Evolutionary conservation across 2,797 vertebrate species (phyloP), one percentile per base, ranked within the genome.

Genomic region (Enteromius radiatus): DNA sequence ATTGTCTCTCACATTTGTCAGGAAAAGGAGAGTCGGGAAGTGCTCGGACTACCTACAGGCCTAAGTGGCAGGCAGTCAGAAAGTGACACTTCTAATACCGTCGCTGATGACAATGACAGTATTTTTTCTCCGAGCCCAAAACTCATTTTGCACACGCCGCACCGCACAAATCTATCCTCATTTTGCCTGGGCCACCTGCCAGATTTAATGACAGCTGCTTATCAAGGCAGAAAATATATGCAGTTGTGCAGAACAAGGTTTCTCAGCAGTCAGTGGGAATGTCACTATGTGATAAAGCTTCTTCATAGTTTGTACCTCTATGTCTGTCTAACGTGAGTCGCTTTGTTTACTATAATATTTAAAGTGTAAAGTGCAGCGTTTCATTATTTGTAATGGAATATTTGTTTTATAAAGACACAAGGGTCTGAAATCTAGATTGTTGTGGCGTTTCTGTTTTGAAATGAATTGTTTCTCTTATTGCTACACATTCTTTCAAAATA

Each of bases 211-310:
- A 83, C 87, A 80, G 82, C 78, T 86, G 78, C 81, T 86, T 84
- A 23, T 85, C 79, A 84, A 71, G 61, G 41, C 76, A 74, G 19
- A 73, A 85, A 86, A 86, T 84, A 86, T 43, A 78, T 76, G 65
- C 70, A 65, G 78, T n/a, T 49, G 65, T 73, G 76, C 75, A 79
- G 68, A 88, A 91, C 89, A 86, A 86, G 82, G 87, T 90, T 86
- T 84, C 80, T 80, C 80, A 87, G 85, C 84, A 67, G 71, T 67
- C 74, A 12, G 41, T 74, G 52, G 81, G 87, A 76, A 77, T 88
- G 81, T 54, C 67, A 79, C 36, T 85, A 79, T 86, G 87, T 84
- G 85, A 90, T 79, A 79, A 79, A 52, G 88, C 90, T 89, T 89
- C 86, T 89, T 89, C 52, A n/a, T 64, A 31, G 59, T 31, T 7